Evolutionary conservation across 1,140 invertebrate genomes (phyloP).

Genomic region (Druon quercuslanigerum): DNA sequence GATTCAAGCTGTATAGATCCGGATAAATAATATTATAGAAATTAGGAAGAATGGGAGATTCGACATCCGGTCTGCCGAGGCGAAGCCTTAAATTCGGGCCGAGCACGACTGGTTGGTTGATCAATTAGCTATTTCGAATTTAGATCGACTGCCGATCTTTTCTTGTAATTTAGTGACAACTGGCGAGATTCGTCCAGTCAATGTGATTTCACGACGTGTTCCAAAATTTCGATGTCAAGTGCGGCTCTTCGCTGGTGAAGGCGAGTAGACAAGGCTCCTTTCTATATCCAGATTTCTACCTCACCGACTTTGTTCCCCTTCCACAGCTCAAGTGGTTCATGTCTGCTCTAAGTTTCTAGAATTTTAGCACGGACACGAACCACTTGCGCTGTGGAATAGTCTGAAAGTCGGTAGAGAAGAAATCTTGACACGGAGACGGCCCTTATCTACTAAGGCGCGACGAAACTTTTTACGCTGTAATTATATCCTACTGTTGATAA

Average conservation of each 20-base stretch:
- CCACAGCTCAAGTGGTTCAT: no score
- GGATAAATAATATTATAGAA: background rate
- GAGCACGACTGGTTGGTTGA: conserved; percentile 42
- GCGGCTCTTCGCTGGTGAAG: conserved; percentile 45
- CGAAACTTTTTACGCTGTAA: conserved; percentile 59
- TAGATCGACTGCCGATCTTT: conserved; percentile 47
- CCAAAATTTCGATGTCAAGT: conserved; percentile 56
- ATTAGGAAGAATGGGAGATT: conserved; percentile 29
- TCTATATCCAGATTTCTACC: no score
- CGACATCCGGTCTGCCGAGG: conserved; percentile 19
- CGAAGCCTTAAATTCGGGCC: conserved; percentile 33
- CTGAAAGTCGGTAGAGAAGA: no score
- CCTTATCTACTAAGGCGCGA: conserved; percentile 26
- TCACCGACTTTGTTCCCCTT: no score
- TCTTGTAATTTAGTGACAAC: conserved; percentile 47
- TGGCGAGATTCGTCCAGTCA: conserved; percentile 40
- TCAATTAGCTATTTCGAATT: conserved; percentile 44
- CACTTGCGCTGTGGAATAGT: no score
- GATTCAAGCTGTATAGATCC: conserved; percentile 15
- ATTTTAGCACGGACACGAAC: no score
- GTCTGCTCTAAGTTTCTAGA: no score
- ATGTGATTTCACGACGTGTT: conserved; percentile 67
- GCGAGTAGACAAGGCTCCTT: background rate
- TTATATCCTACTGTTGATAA: conserved; percentile 64
- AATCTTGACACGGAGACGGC: no score